Conservation (phyloP, 2,113 vertebrate species). For the Peucedramus taeniatus region DNA sequence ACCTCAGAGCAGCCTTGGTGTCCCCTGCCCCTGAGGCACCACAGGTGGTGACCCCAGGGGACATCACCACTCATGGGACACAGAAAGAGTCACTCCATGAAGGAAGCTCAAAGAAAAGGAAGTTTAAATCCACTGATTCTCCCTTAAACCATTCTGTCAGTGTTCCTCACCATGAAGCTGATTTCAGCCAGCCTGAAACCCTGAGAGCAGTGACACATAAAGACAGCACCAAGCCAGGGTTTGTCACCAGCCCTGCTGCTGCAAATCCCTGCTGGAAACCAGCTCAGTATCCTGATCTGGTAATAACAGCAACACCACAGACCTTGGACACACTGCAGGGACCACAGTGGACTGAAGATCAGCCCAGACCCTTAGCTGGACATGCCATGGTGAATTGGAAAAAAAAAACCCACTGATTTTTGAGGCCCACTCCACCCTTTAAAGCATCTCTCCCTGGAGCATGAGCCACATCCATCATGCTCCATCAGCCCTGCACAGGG, state of each 20-base stretch:
- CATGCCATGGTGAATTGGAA: background rate
- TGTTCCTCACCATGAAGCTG: background rate
- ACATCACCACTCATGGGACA: accelerated
- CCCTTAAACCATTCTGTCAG: background rate
- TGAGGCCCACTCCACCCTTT: background rate
- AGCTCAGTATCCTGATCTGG: background rate
- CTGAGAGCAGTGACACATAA: accelerated
- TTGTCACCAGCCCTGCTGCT: background rate
- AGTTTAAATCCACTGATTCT: accelerated
- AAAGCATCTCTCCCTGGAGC: background rate
- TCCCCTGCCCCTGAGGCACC: background rate
- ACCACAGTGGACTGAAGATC: background rate
- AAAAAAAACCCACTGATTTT: background rate
- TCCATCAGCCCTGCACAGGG: background rate
- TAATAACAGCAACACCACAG: background rate
- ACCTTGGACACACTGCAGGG: accelerated
- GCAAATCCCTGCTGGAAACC: background rate
- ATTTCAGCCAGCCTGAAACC: background rate
- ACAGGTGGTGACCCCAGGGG: background rate
- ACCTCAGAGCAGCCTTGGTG: background rate
- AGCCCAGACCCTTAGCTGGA: background rate
- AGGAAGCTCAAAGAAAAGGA: background rate
- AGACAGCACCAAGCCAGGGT: background rate
- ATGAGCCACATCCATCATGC: background rate
- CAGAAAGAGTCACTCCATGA: background rate